Base-by-base conservation (phyloP, 2,888 invertebrate genomes). In the Scaptodrosophila latifasciaeformis region DNA sequence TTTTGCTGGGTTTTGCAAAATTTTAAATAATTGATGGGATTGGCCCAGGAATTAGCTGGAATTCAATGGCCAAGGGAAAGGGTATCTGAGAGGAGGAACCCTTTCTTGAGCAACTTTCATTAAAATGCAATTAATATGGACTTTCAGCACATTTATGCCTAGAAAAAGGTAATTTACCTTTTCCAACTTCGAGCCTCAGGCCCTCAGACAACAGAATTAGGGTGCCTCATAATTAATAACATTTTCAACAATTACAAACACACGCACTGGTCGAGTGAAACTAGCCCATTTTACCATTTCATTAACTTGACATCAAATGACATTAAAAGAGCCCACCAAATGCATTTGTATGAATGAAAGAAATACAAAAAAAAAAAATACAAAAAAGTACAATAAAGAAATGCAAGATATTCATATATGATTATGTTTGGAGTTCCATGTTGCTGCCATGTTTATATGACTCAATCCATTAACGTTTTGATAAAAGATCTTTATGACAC, bases 401-500 rank as follows among this genome's bases (percentile, higher is more conserved):
- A 24, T 5, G 3, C 24, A 24, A 7, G 7, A 24, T 24, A 24
- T 24, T 62, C 46, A 67, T 61, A 57, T 61, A 54, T 50, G 47
- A 56, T 7, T 27, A 47, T 45, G 21, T 40, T 2, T 24, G 19
- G 30, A 43, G 44, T 49, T 9, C n/a, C 5, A 5, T 7, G 37
- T 37, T 10, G 13, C 35, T 27, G 18, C 30, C 18, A 30, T 51
- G 40, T 53, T 43, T 50, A 70, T 70, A 79, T 71, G 77, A 74
- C 81, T 81, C 80, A 79, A 80, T 79, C 80, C 79, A 79, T 81
- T 79, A 79, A 74, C 71, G 71, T 79, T 81, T 77, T 79, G 79
- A 79, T 79, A 79, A 79, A 81, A 81, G 79, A 79, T 79, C 79
- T 79, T 70, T 79, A 79, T 81, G 81, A 81, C 81, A 79, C 79